These are phyloP conservation scores for Hemibagrus wyckioides DNA, from an alignment of 2,113 vertebrate genomes.

Conservation along the genomic window DNA sequence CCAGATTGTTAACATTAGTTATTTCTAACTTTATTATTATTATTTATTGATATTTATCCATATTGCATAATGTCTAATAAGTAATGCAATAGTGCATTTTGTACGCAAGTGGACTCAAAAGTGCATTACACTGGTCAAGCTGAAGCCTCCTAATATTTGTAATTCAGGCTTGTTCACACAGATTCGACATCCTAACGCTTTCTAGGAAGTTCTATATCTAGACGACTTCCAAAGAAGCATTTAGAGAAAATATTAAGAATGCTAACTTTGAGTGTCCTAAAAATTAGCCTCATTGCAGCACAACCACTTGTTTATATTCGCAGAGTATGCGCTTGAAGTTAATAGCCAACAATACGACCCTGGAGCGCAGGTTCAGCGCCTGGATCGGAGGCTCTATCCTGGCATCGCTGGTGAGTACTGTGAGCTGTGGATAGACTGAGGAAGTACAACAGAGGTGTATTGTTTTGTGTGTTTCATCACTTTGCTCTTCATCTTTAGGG, in stretches of 20 bases:
- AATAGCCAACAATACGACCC: constrained; percentile 97
- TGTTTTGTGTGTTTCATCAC: not conserved
- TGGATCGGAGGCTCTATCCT: constrained; percentile 98
- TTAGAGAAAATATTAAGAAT: not conserved
- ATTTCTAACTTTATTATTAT: not conserved
- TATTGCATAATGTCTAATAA: not conserved
- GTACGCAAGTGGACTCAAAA: not conserved
- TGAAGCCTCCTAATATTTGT: not conserved
- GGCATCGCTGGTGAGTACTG: constrained; percentile 89
- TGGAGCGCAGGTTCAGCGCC: constrained; percentile 93
- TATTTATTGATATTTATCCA: not conserved
- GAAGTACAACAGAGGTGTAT: not conserved
- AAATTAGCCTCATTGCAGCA: not conserved
- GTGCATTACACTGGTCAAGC: not conserved
- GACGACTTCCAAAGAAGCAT: not conserved
- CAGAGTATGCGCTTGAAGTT: constrained; percentile 98
- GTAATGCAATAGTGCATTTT: not conserved
- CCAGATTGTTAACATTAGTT: not conserved
- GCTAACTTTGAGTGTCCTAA: no score
- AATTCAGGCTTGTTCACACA: not conserved
- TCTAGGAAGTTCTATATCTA: not conserved
- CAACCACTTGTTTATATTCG: constrained; percentile 32
- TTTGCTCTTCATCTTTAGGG: constrained; percentile 71
- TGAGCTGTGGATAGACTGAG: not conserved
- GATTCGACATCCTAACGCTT: not conserved